Percentiles rank a stretch among this genome's conserved stretches.
These are phyloP conservation scores for Trichoplusia ni DNA, from an alignment of 1,140 invertebrate genomes.

Conservation along the genomic window DNA sequence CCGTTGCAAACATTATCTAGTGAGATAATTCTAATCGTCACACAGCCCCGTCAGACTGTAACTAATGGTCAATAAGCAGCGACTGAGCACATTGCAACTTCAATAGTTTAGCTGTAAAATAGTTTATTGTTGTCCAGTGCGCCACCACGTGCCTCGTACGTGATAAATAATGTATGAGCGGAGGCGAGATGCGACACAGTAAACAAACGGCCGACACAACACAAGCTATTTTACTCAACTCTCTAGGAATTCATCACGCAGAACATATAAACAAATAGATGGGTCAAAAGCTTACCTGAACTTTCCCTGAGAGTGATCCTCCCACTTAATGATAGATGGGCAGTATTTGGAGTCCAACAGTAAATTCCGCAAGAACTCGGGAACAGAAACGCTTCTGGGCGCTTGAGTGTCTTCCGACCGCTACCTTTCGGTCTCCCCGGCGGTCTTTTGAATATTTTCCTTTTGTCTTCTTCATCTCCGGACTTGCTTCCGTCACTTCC, in stretches of 20 bases:
- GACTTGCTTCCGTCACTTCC: slow-evolving; percentile 72
- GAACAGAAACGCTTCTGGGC: slow-evolving; percentile 85
- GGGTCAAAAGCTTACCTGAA: slow-evolving; percentile 82
- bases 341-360: slow-evolving; percentile 89
- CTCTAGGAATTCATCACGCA: background rate
- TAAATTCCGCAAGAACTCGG: slow-evolving; percentile 91
- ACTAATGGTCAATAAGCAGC: slow-evolving; percentile 39
- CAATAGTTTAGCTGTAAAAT: slow-evolving; percentile 51
- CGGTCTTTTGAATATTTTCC: slow-evolving; percentile 69
- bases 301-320: slow-evolving; percentile 91
- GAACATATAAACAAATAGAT: slow-evolving; percentile 1
- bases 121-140: slow-evolving; percentile 46
- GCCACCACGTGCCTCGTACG: slow-evolving; percentile 54
- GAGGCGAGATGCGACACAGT: slow-evolving; percentile 41
- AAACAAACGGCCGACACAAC: slow-evolving; percentile 50
- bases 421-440: slow-evolving; percentile 76
- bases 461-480: slow-evolving; percentile 69
- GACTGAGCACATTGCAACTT: slow-evolving; percentile 16
- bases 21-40: slow-evolving; percentile 1
- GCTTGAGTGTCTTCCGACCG: slow-evolving; percentile 82
- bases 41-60: slow-evolving; percentile 1
- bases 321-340: slow-evolving; percentile 93
- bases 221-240: slow-evolving; percentile 40
- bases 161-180: slow-evolving; percentile 59
- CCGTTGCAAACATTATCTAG: slow-evolving; percentile 8